phyloP scores from a whole-genome alignment of 92 coral and sea anemone species.

The Porites lobata region DNA sequence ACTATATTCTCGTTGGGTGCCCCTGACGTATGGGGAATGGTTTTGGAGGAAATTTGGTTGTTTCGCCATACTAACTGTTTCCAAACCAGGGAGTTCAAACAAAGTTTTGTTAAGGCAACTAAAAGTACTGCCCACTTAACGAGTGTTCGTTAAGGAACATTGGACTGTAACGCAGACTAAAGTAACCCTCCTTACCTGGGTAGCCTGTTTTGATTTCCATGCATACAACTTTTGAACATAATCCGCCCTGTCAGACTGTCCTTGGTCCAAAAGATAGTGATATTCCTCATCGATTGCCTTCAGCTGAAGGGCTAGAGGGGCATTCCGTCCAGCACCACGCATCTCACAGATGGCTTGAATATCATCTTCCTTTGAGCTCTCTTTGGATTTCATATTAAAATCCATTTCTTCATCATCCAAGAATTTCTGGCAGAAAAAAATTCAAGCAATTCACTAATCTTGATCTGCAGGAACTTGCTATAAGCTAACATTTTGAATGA shows the following conservation, averaged over 20 bases:
- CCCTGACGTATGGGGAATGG: too few relatives aligned
- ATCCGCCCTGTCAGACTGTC: conserved; percentile 94
- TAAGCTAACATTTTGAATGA: too few relatives aligned
- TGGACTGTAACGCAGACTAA: background rate
- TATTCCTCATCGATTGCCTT: conserved; percentile 97
- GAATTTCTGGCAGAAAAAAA: conserved; percentile 63
- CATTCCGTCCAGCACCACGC: conserved; percentile 91
- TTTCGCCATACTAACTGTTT: too few relatives aligned
- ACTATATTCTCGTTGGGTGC: too few relatives aligned
- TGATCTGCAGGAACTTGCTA: too few relatives aligned
- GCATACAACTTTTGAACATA: conserved; percentile 95
- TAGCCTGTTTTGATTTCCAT: conserved; percentile 93
- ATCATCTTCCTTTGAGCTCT: conserved; percentile 96
- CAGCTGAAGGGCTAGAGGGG: conserved; percentile 87
- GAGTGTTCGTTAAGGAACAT: too few relatives aligned
- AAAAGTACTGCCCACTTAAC: too few relatives aligned
- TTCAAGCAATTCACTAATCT: too few relatives aligned
- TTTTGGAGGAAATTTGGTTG: too few relatives aligned
- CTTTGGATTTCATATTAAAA: conserved; percentile 90
- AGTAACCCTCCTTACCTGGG: conserved; percentile 65
- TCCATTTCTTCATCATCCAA: conserved; percentile 85
- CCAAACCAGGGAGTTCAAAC: too few relatives aligned
- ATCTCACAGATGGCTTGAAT: conserved; percentile 96
- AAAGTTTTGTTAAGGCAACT: too few relatives aligned
- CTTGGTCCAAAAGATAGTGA: conserved; percentile 92